These are phyloP conservation scores for Psilopogon haemacephalus DNA, from an alignment of 2,113 vertebrate species.

Conservation along the genomic window DNA sequence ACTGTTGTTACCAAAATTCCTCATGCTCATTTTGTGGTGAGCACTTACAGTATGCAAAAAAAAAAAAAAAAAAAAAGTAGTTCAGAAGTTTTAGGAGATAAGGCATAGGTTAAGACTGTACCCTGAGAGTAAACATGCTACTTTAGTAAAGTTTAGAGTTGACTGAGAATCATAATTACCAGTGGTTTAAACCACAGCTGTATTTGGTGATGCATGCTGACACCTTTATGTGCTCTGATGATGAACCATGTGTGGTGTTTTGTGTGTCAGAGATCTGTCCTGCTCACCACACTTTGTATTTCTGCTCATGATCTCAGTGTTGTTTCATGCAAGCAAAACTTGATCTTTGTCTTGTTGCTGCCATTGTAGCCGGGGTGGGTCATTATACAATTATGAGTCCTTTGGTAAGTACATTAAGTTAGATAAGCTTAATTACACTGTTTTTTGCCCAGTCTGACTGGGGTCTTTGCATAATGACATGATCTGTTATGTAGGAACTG, in stretches of 20 bases:
- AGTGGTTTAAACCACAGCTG: not conserved
- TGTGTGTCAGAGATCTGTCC: not conserved
- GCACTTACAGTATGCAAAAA: not conserved
- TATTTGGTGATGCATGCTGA: not conserved
- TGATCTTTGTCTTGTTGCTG: not conserved
- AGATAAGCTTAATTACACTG: not conserved
- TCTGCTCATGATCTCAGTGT: not conserved
- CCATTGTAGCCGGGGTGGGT: not conserved
- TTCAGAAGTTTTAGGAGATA: not conserved
- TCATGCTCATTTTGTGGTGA: not conserved
- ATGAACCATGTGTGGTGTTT: rapidly evolving
- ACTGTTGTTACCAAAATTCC: not conserved
- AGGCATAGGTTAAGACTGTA: not conserved
- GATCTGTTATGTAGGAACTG: not conserved
- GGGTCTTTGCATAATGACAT: not conserved
- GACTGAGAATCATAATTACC: not conserved
- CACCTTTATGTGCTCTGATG: not conserved
- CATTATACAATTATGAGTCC: not conserved
- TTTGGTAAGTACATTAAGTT: not conserved
- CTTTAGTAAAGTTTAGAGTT: not conserved
- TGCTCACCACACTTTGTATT: not conserved
- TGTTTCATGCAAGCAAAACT: not conserved
- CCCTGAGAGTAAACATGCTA: not conserved
- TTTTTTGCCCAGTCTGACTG: not conserved
- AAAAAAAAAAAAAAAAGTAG: not conserved